Evolutionary conservation across 2,888 invertebrate species (phyloP).

Genomic region (Cheiracanthium punctorium): DNA sequence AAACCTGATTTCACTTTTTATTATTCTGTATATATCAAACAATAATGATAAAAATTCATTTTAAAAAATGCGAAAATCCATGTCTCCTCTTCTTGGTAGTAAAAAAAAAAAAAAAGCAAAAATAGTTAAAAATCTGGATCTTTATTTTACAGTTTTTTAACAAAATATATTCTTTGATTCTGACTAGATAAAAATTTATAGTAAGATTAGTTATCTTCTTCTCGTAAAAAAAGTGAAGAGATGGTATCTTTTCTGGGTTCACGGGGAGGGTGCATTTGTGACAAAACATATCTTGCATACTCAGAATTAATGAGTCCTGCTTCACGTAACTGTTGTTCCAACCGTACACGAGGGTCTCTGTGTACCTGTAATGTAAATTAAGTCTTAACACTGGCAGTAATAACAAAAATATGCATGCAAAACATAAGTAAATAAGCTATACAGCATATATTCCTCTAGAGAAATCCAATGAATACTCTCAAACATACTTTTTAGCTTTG

Average conservation of each 20-base stretch:
- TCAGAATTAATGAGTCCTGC: conserved; percentile 65
- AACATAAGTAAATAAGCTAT: no score
- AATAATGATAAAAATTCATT: no score
- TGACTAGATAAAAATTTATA: conserved; percentile 33
- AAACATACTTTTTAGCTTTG: no score
- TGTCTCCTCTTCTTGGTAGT: no score
- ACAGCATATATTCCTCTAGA: no score
- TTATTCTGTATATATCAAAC: no score
- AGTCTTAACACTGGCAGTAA: no score
- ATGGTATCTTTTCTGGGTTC: conserved; percentile 65
- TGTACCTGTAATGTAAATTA: conserved; percentile 50
- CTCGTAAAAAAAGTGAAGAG: conserved; percentile 58
- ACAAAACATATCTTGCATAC: conserved; percentile 62
- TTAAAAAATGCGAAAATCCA: no score
- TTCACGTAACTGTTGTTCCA: conserved; percentile 64
- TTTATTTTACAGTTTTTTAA: conserved; percentile 25
- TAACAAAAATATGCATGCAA: no score
- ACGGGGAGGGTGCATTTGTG: conserved; percentile 59
- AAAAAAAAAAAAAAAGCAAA: not conserved
- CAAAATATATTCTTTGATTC: conserved; percentile 50
- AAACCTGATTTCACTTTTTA: no score
- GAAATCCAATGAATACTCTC: no score
- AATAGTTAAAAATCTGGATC: not conserved
- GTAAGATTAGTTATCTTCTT: conserved; percentile 41
- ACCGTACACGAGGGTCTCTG: conserved; percentile 60